Percentiles rank a stretch among this genome's conserved stretches.
Evolutionary conservation across 2,888 invertebrate genomes (phyloP).

Genomic region (Lobophora halterata): DNA sequence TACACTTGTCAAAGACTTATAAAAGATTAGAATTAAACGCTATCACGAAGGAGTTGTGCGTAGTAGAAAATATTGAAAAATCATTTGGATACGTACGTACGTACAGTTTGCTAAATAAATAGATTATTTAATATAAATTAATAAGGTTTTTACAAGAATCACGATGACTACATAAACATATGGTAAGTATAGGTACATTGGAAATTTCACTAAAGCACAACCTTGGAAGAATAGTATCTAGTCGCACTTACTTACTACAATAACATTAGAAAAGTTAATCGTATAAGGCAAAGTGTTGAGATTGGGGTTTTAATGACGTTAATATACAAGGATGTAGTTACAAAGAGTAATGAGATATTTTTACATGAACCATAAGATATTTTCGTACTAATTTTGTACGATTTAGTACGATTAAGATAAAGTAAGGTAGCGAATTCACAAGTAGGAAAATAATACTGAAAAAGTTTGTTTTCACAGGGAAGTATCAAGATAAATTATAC

Average conservation of each 20-base stretch:
- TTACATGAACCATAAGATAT: conserved; percentile 1
- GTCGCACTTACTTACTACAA: conserved; percentile 72
- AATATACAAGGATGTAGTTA: conserved; percentile 37
- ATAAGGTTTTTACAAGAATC: conserved; percentile 45
- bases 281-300: conserved; percentile 78
- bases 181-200: conserved; percentile 51
- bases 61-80: conserved; percentile 69
- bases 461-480: background rate
- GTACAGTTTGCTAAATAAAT: conserved; percentile 55
- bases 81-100: conserved; percentile 51
- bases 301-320: conserved; percentile 66
- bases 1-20: conserved; percentile 42
- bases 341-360: conserved; percentile 4
- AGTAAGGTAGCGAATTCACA: background rate
- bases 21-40: conserved; percentile 47
- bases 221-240: conserved; percentile 80
- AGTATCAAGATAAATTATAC: conserved; percentile 6
- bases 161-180: conserved; percentile 44
- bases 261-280: conserved; percentile 70
- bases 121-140: conserved; percentile 44
- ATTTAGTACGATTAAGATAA: background rate
- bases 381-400: background rate
- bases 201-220: conserved; percentile 79
- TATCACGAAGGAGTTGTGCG: conserved; percentile 76
- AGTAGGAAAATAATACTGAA: background rate